phyloP scores from a whole-genome alignment of 1,140 invertebrate species.

The Euschistus heros region DNA sequence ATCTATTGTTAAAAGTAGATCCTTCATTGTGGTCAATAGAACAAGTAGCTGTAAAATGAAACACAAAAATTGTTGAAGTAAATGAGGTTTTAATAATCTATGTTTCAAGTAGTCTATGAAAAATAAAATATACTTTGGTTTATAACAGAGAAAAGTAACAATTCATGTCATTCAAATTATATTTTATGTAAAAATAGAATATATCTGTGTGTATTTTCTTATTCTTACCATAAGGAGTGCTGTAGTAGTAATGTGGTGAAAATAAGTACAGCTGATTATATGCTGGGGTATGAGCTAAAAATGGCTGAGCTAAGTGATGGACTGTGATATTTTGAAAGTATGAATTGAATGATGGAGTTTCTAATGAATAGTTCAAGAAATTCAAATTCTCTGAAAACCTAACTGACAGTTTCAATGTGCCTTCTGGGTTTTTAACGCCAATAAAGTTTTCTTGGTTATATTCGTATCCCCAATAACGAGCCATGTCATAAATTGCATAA shows the following conservation, averaged over 20 bases:
- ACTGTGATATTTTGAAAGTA: conserved; percentile 33
- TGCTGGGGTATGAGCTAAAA: conserved; percentile 38
- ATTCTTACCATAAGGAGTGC: conserved; percentile 29
- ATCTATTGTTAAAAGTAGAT: conserved; percentile 50
- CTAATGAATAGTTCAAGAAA: conserved; percentile 36
- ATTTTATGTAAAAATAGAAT: no score
- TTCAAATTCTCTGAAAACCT: conserved; percentile 36
- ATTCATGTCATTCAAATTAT: no score
- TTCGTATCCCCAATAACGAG: conserved; percentile 24
- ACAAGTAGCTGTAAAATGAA: conserved; percentile 43
- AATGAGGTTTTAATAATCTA: background rate
- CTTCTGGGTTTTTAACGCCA: conserved; percentile 29
- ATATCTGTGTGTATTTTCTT: background rate
- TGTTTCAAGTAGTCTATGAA: background rate
- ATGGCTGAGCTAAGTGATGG: conserved; percentile 35
- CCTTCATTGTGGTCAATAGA: conserved; percentile 42
- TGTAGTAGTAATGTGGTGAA: conserved; percentile 32
- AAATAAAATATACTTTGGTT: background rate
- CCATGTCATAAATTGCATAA: conserved; percentile 15
- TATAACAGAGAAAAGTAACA: no score
- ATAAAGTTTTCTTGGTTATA: conserved; percentile 29
- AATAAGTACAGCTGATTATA: conserved; percentile 35
- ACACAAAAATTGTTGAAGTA: background rate
- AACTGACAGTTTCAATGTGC: conserved; percentile 40
- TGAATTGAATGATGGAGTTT: conserved; percentile 36